A percentile compares a stretch with the other conserved stretches of the same genome.
These are phyloP conservation scores for Lycocerus yunnanus DNA, from an alignment of 2,888 invertebrate species.

Conservation along the genomic window DNA sequence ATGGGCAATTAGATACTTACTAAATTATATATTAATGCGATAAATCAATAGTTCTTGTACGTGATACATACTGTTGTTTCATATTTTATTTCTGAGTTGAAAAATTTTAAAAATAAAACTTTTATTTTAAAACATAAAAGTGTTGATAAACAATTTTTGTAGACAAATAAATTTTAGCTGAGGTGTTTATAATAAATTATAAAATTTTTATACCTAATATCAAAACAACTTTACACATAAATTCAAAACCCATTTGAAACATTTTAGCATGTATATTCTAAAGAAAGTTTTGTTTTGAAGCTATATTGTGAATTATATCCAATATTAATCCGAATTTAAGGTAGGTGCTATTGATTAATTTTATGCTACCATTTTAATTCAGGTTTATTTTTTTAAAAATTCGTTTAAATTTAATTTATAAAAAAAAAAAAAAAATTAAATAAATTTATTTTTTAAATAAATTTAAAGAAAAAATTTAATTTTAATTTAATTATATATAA, in stretches of 20 bases:
- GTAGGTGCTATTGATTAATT: neutral
- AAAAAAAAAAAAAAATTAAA: no score
- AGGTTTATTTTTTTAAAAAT: no score
- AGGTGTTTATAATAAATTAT: neutral
- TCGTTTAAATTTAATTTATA: no score
- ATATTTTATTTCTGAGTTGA: neutral
- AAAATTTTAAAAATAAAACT: neutral
- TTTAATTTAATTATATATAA: no score
- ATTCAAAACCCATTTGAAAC: neutral
- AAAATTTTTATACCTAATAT: neutral
- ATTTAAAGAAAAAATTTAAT: no score
- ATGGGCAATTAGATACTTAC: neutral
- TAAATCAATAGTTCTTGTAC: neutral
- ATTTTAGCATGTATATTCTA: neutral
- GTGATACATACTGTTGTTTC: neutral
- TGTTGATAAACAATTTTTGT: neutral
- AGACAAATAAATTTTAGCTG: neutral
- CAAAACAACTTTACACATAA: neutral
- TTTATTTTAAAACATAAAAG: neutral
- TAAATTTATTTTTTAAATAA: no score
- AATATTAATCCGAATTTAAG: neutral
- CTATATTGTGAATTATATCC: neutral
- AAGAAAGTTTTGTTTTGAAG: neutral
- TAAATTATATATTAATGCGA: neutral
- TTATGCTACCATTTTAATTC: no score